These are phyloP conservation scores for Megamerina dolium DNA, from an alignment of 2,888 invertebrate species.

Conservation along the genomic window DNA sequence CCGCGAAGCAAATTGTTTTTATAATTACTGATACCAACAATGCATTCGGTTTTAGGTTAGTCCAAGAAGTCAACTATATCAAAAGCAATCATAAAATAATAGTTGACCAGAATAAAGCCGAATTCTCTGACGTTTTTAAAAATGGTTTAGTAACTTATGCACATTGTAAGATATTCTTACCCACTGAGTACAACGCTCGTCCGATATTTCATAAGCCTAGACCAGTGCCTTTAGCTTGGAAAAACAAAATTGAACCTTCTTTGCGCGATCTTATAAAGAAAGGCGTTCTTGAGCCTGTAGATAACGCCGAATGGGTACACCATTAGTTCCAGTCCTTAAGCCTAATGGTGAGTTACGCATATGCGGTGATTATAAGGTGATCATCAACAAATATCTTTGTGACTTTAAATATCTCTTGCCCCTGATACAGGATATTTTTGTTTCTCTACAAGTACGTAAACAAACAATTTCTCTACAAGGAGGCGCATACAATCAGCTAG, in stretches of 20 bases:
- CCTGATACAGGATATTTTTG: not conserved
- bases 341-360: too few species aligned
- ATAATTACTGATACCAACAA: conserved; percentile 3
- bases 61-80: too few species aligned
- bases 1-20: too few species aligned
- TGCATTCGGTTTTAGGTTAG: conserved; percentile 13
- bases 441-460: conserved; percentile 1
- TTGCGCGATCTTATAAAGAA: conserved; percentile 11
- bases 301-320: conserved; percentile 9
- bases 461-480: not conserved
- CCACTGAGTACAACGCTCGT: too few species aligned
- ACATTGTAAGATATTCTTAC: not conserved
- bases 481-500: conserved; percentile 38
- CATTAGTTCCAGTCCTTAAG: conserved; percentile 16
- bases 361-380: too few species aligned
- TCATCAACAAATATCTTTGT: conserved; percentile 26
- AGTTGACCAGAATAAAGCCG: not conserved
- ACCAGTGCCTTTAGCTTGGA: too few species aligned
- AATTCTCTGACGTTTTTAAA: conserved; percentile 1
- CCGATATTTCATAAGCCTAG: too few species aligned
- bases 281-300: conserved; percentile 22
- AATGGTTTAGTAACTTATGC: not conserved
- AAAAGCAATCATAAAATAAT: not conserved
- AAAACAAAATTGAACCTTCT: conserved; percentile 8
- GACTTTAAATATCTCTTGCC: too few species aligned